phyloP scores from a whole-genome alignment of 1,140 invertebrate genomes.

The Mylabris phalerata region DNA sequence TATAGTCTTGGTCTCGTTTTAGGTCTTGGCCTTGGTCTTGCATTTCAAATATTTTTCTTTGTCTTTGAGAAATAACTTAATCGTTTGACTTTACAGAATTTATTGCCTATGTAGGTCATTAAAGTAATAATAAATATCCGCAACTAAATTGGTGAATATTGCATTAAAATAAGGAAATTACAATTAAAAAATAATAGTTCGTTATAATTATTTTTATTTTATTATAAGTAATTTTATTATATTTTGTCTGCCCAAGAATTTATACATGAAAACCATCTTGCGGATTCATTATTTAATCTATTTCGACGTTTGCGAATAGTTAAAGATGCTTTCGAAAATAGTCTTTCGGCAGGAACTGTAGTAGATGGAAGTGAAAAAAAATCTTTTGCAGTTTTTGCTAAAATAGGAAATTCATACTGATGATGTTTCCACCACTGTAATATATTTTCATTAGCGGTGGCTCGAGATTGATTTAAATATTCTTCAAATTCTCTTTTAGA shows the following conservation, averaged over 20 bases:
- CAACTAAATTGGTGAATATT: neutral
- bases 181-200: neutral
- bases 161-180: neutral
- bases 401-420: slow-evolving; percentile 31
- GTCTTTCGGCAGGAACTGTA: slow-evolving; percentile 37
- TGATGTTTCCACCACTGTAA: slow-evolving; percentile 28
- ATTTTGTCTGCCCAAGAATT: slow-evolving; percentile 19
- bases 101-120: neutral
- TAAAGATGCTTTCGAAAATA: slow-evolving; percentile 31
- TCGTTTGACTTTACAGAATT: neutral
- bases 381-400: slow-evolving; percentile 39
- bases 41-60: too few species aligned
- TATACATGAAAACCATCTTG: slow-evolving; percentile 22
- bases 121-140: neutral
- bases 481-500: slow-evolving; percentile 35
- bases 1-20: too few species aligned
- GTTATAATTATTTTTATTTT: neutral
- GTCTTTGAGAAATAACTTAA: too few species aligned
- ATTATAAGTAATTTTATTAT: neutral
- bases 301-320: slow-evolving; percentile 29
- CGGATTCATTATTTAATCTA: slow-evolving; percentile 26
- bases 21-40: too few species aligned
- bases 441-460: slow-evolving; percentile 22
- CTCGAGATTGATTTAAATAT: slow-evolving; percentile 32
- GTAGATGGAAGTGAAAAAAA: slow-evolving; percentile 37